Conservation (phyloP, 2,797 vertebrate genomes). For the Schizopygopsis pylzovi region DNA sequence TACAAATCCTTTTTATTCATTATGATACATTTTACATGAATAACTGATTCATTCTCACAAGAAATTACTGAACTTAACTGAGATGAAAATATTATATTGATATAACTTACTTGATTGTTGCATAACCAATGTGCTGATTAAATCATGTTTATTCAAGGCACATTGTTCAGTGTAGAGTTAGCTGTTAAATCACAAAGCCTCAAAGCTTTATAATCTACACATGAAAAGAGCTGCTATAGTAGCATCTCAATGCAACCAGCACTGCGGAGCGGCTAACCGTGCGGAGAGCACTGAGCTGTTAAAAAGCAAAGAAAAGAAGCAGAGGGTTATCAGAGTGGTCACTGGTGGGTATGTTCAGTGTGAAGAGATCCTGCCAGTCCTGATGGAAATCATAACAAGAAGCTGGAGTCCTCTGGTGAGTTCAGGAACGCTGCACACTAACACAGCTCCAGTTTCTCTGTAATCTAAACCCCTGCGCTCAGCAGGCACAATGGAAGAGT, state of each 20-base stretch:
- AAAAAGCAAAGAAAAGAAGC: conserved; percentile 8
- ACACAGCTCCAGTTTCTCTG: conserved; percentile 75
- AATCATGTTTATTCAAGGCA: conserved; percentile 6
- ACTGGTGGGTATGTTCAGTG: conserved; percentile 30
- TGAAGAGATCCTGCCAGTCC: conserved; percentile 60
- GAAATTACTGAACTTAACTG: background rate
- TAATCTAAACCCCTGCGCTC: conserved; percentile 70
- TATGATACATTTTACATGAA: background rate
- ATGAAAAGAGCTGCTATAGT: conserved; percentile 22
- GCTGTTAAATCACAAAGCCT: conserved; percentile 24
- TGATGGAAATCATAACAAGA: conserved; percentile 80
- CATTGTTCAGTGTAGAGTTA: conserved; percentile 11
- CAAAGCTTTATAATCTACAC: conserved; percentile 23
- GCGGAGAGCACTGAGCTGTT: background rate
- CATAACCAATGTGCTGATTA: background rate
- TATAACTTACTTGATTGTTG: background rate
- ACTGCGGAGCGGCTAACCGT: background rate
- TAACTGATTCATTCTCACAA: background rate
- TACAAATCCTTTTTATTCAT: background rate
- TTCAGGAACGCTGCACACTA: conserved; percentile 75
- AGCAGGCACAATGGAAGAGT: conserved; percentile 28
- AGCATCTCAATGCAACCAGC: background rate
- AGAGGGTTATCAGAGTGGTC: conserved; percentile 24
- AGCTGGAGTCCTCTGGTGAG: conserved; percentile 70
- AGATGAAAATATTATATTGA: background rate